Conservation (phyloP, 2,797 vertebrate species). For the Dendrocincla tyrannina region DNA sequence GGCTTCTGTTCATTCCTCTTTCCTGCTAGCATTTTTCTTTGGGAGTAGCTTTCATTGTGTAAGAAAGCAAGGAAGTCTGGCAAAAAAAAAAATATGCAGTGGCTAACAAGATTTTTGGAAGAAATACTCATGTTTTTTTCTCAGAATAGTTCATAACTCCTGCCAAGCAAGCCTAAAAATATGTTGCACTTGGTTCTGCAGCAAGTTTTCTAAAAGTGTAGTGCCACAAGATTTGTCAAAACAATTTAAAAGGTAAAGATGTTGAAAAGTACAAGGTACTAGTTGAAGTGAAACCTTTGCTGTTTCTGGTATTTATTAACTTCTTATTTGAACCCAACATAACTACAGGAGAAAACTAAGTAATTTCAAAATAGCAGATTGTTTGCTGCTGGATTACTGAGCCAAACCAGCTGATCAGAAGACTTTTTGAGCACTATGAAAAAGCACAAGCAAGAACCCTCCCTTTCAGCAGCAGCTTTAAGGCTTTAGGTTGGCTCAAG, state of each 20-base stretch:
- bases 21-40: not conserved
- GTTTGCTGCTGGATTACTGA: not conserved
- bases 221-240: not conserved
- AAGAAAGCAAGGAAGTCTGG: not conserved
- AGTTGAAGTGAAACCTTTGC: not conserved
- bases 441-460: not conserved
- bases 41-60: not conserved
- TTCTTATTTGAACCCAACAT: not conserved
- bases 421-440: not conserved
- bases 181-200: not conserved
- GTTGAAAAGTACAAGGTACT: not conserved
- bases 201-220: not conserved
- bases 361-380: not conserved
- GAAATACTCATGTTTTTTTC: not conserved
- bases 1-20: not conserved
- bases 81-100: not conserved
- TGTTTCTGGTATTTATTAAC: not conserved
- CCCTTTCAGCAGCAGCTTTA: not conserved
- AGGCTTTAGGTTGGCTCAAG: not conserved
- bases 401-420: not conserved
- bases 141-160: not conserved
- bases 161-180: slow-evolving; percentile 6
- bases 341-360: not conserved
- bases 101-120: slow-evolving; percentile 2
- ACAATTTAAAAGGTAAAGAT: not conserved